These are phyloP conservation scores for Peromyscus melanophrys DNA, from an alignment of 2,797 vertebrate species.

Conservation along the genomic window DNA sequence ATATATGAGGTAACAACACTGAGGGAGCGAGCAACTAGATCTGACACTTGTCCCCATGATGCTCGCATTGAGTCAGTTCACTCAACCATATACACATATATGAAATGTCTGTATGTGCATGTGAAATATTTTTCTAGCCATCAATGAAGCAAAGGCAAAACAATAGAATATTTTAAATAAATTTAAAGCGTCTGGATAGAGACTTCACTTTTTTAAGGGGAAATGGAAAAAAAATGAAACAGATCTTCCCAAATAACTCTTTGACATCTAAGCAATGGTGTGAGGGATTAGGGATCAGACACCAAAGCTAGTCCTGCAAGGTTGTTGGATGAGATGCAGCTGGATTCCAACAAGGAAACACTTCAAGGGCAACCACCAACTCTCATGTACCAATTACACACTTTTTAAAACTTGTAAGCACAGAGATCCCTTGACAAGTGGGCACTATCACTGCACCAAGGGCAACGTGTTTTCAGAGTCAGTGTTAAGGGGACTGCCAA, in stretches of 20 bases:
- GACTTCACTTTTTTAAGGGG: background rate
- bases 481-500: conserved; percentile 62
- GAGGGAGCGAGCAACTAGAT: background rate
- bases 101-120: background rate
- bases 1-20: conserved; percentile 5
- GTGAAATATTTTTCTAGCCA: background rate
- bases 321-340: background rate
- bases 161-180: conserved; percentile 24
- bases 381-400: conserved; percentile 51
- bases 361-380: conserved; percentile 72
- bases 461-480: conserved; percentile 45
- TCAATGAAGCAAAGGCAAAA: conserved; percentile 41
- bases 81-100: background rate
- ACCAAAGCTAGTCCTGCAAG: background rate
- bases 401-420: conserved; percentile 47
- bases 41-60: background rate
- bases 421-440: conserved; percentile 66
- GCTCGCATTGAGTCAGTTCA: conserved; percentile 56
- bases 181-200: conserved; percentile 46
- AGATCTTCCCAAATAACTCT: conserved; percentile 1
- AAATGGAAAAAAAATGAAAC: conserved; percentile 44
- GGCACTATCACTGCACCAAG: conserved; percentile 65
- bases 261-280: background rate
- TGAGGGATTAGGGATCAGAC: background rate
- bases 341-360: background rate